Evolutionary conservation across 1,140 invertebrate species (phyloP).

Genomic region (Portunus trituberculatus): DNA sequence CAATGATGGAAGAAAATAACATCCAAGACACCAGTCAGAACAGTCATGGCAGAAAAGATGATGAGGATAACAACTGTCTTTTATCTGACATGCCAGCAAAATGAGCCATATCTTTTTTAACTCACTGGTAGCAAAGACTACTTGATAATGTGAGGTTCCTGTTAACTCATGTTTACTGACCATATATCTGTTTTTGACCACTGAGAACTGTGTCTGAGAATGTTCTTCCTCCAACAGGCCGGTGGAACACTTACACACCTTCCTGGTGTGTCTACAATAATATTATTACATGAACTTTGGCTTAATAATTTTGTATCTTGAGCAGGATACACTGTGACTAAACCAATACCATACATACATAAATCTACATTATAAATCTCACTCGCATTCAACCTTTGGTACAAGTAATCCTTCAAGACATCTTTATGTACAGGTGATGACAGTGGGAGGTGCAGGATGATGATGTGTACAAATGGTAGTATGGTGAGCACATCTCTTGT

Average conservation of each 20-base stretch:
- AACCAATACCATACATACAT: constrained; percentile 65
- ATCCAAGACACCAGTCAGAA: constrained; percentile 43
- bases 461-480: constrained; percentile 56
- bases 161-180: background rate
- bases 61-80: background rate
- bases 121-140: background rate
- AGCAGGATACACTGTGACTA: constrained; percentile 72
- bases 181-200: background rate
- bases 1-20: constrained; percentile 62
- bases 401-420: constrained; percentile 66
- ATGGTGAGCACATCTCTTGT: constrained; percentile 54
- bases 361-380: constrained; percentile 75
- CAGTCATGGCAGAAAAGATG: background rate
- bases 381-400: constrained; percentile 75
- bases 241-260: constrained; percentile 49
- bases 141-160: background rate
- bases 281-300: constrained; percentile 74
- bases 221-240: constrained; percentile 63
- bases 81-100: background rate
- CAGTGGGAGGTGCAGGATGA: constrained; percentile 66
- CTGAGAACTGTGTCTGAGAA: constrained; percentile 41
- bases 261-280: constrained; percentile 61
- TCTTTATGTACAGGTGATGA: constrained; percentile 64
- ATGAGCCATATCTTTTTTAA: background rate
- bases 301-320: constrained; percentile 74